Evolutionary conservation across 2,888 invertebrate species (phyloP).

Genomic region (Norana najaformis): DNA sequence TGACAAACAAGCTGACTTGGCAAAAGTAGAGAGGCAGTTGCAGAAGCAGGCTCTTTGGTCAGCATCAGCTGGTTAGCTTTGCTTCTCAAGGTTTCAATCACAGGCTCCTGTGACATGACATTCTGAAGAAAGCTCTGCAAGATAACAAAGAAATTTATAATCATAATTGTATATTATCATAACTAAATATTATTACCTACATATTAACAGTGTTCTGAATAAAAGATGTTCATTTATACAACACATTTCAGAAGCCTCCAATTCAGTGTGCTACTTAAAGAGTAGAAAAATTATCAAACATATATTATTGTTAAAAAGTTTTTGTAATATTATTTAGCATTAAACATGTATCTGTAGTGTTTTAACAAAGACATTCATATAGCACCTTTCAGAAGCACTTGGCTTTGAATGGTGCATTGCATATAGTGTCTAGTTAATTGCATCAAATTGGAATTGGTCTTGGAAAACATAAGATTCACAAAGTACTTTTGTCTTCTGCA

Average conservation of each 20-base stretch:
- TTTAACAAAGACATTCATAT: too few relatives aligned
- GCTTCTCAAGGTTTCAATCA: slow-evolving; percentile 91
- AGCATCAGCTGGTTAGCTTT: slow-evolving; percentile 90
- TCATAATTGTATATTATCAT: not conserved
- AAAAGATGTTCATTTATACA: not conserved
- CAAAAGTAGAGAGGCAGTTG: not conserved
- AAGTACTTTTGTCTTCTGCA: slow-evolving; percentile 55
- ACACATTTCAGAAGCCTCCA: not conserved
- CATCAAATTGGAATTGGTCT: not conserved
- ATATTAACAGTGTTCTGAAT: not conserved
- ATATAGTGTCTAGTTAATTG: not conserved
- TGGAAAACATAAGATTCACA: not conserved
- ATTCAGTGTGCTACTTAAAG: not conserved
- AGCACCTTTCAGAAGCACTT: too few relatives aligned
- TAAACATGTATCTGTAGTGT: too few relatives aligned
- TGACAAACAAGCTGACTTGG: not conserved
- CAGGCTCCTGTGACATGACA: slow-evolving; percentile 92
- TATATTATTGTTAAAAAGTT: too few relatives aligned
- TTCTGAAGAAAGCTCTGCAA: slow-evolving; percentile 65
- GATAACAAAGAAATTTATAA: not conserved
- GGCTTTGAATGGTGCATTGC: too few relatives aligned
- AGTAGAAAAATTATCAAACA: not conserved
- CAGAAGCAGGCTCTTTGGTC: slow-evolving; percentile 73
- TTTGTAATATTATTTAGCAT: too few relatives aligned
- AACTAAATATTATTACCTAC: too few relatives aligned